phyloP scores from a whole-genome alignment of 2,113 vertebrate genomes.

The Gopherus evgoodei region DNA sequence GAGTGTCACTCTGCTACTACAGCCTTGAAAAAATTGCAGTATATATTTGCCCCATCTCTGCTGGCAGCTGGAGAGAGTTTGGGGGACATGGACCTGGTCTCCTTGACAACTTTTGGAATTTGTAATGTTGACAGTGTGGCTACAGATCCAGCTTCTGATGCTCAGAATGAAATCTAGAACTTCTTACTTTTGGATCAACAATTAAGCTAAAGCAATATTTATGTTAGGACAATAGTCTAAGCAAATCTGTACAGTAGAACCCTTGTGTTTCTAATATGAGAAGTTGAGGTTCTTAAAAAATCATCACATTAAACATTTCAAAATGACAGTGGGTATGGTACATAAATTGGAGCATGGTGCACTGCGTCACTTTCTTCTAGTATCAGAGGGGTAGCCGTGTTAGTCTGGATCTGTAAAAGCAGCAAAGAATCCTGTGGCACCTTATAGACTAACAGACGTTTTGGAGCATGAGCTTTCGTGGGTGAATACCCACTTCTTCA shows the following conservation, averaged over 20 bases:
- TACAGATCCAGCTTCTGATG: background rate
- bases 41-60: fast-evolving
- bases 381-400: too few species aligned
- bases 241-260: background rate
- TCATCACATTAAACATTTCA: background rate
- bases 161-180: background rate
- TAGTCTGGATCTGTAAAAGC: too few species aligned
- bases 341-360: background rate
- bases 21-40: background rate
- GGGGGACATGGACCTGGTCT: background rate
- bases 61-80: fast-evolving
- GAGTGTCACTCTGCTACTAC: background rate
- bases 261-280: background rate
- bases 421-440: too few species aligned
- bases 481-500: too few species aligned
- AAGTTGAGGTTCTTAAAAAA: background rate
- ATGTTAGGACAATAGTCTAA: background rate
- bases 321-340: background rate
- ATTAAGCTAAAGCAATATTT: constrained; percentile 44
- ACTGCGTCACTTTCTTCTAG: background rate
- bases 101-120: fast-evolving
- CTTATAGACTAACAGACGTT: too few species aligned
- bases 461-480: too few species aligned
- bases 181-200: constrained; percentile 14
- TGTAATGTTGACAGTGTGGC: background rate